Base-by-base conservation (phyloP, 2,797 vertebrate species). In the Hypotaenidia philippensis region DNA sequence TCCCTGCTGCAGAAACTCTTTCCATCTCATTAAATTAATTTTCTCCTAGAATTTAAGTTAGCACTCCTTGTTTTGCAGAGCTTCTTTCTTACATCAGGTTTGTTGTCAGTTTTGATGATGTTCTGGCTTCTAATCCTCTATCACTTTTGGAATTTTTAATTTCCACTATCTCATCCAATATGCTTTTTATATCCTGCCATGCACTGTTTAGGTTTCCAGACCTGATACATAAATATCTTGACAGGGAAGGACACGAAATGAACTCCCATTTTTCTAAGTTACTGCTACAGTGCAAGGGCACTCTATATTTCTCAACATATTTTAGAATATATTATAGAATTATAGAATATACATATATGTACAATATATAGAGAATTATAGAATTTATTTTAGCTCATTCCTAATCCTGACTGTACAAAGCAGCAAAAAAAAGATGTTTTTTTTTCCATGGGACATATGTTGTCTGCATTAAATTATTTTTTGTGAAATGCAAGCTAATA, bases 381-480 rank as follows among this genome's bases (percentile, higher is more conserved):
- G 18, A 44, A 19, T 44, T 44, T 44, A 44, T 44, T 44, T 19
- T 44, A 44, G 41, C 31, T 84, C 57, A 70, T 63, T 53, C 7
- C 77, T 6, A 75, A 16, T 91, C 23, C 1, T 75, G 84, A 36
- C 13, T 56, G 49, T 50, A 50, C 32, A 82, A 66, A 50, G 6
- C 13, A 87, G 44, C 74, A n/a, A 59, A 83, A 74, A 74, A 5
- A 44, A 4, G 16, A 49, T 16, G 34, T 31, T 40, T 36, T 18
- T 9, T 41, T 34, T 0, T 1, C 27, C 21, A 86, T 23, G 23
- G 25, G 26, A 59, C 0, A 1, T 3, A 26, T 68, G 63, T 90
- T 68, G 76, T 2, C 23, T 77, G 11, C 64, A 83, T 72, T 80
- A 68, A 56, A 27, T 11, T 18, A 23, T 27, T 72, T 13, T 18